These are phyloP conservation scores for Amiota minor DNA, from an alignment of 2,888 invertebrate genomes.

Conservation along the genomic window DNA sequence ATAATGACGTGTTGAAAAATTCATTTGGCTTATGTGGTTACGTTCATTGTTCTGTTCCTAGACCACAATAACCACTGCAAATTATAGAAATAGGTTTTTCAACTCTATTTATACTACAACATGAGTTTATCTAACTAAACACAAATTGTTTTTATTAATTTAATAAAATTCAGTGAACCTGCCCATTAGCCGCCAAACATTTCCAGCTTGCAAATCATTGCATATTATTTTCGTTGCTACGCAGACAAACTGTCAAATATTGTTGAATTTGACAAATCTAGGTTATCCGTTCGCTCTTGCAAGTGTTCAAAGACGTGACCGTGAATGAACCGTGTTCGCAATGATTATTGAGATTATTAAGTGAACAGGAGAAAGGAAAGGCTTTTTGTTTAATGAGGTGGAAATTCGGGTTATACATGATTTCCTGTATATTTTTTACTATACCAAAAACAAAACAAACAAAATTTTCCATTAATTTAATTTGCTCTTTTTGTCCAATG, in stretches of 20 bases:
- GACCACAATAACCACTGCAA: slow-evolving; percentile 37
- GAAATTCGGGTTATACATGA: slow-evolving; percentile 43
- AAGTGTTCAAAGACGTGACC: slow-evolving; percentile 54
- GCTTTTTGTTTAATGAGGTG: slow-evolving; percentile 51
- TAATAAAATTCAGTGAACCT: slow-evolving; percentile 56
- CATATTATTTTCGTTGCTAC: slow-evolving; percentile 31
- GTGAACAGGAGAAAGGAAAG: background rate
- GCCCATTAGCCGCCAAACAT: slow-evolving; percentile 3
- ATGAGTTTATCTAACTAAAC: slow-evolving; percentile 29
- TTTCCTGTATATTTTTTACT: background rate
- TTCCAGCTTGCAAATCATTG: background rate
- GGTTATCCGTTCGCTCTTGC: slow-evolving; percentile 47
- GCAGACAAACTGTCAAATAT: background rate
- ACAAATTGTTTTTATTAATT: slow-evolving; percentile 62
- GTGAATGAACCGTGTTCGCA: slow-evolving; percentile 36
- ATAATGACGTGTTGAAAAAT: slow-evolving; percentile 25
- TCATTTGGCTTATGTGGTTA: slow-evolving; percentile 11
- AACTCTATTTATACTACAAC: slow-evolving; percentile 33
- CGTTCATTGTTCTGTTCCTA: no score
- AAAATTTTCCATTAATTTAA: no score
- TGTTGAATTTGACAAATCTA: slow-evolving; percentile 8
- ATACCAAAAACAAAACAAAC: slow-evolving; percentile 30
- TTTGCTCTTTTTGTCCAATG: no score
- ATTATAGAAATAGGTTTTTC: slow-evolving; percentile 58
- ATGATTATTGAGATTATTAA: background rate